phyloP scores from a whole-genome alignment of 1,140 invertebrate genomes.

The Lordiphosa stackelbergi region DNA sequence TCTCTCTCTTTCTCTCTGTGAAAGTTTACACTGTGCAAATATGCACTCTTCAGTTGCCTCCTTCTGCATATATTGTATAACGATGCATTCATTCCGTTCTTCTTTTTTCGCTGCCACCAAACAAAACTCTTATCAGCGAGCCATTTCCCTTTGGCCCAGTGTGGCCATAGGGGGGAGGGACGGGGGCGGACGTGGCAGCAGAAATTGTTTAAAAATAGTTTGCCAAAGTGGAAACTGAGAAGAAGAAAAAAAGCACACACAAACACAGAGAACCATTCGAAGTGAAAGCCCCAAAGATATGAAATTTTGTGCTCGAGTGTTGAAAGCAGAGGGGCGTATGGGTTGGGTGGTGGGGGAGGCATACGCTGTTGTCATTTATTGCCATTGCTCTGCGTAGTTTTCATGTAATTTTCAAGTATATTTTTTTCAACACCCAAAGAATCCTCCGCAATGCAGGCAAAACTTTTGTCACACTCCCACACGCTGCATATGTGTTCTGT shows the following conservation, averaged over 20 bases:
- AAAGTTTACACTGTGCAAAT: constrained; percentile 10
- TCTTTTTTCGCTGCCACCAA: constrained; percentile 39
- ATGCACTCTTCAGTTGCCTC: constrained; percentile 13
- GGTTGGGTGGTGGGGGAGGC: constrained; percentile 17
- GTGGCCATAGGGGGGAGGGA: constrained; percentile 12
- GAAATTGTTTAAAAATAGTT: constrained; percentile 62
- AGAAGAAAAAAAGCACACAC: constrained; percentile 31
- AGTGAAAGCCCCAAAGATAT: constrained; percentile 50
- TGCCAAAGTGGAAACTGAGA: constrained; percentile 42
- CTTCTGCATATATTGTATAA: constrained; percentile 53
- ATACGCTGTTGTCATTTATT: constrained; percentile 50
- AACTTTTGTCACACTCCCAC: constrained; percentile 38
- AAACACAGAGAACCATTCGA: constrained; percentile 19
- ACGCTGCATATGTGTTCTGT: constrained; percentile 12
- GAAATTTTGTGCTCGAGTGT: constrained; percentile 48
- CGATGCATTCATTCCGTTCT: constrained; percentile 30
- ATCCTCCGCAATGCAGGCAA: constrained; percentile 44
- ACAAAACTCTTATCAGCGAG: constrained; percentile 54
- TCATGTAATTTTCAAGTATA: constrained; percentile 59
- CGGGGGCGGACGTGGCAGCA: constrained; percentile 23
- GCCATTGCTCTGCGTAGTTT: constrained; percentile 55
- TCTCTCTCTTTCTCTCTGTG: constrained; percentile 9
- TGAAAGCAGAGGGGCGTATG: constrained; percentile 17
- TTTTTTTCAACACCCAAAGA: constrained; percentile 36
- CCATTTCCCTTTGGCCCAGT: constrained; percentile 51